Evolutionary conservation across 2,797 vertebrate species (phyloP).

Genomic region (Pampus argenteus): DNA sequence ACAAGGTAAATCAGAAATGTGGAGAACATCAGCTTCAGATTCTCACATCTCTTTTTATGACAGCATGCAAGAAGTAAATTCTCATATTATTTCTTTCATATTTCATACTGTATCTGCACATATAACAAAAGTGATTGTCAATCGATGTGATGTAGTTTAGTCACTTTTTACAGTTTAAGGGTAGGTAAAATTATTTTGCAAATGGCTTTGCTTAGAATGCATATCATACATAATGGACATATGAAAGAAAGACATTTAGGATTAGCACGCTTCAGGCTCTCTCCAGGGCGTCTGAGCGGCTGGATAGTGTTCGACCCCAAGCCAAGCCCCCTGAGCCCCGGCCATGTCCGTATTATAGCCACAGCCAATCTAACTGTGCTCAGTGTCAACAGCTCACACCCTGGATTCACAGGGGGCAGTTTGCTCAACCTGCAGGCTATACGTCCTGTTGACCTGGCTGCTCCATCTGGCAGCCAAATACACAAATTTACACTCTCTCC

Average conservation of each 20-base stretch:
- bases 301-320: constrained; percentile 46
- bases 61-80: not conserved
- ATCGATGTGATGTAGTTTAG: not conserved
- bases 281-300: constrained; percentile 44
- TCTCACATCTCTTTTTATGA: not conserved
- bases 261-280: constrained; percentile 62
- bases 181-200: not conserved
- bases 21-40: not conserved
- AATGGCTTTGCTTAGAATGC: too few species aligned
- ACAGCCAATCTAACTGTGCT: constrained; percentile 67
- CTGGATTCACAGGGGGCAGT: constrained; percentile 57
- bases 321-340: constrained; percentile 44
- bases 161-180: not conserved
- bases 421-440: constrained; percentile 61
- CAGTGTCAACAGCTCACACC: constrained; percentile 67
- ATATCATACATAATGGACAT: too few species aligned
- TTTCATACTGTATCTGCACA: not conserved
- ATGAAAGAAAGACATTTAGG: constrained; percentile 20
- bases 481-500: constrained; percentile 34
- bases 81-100: too few species aligned
- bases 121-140: not conserved
- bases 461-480: constrained; percentile 65
- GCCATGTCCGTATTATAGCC: constrained; percentile 56
- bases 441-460: constrained; percentile 56
- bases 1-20: not conserved